A percentile compares a stretch with the other conserved stretches of the same genome.
These are phyloP conservation scores for Synaphobranchus kaupii DNA, from an alignment of 2,797 vertebrate species.

Conservation along the genomic window DNA sequence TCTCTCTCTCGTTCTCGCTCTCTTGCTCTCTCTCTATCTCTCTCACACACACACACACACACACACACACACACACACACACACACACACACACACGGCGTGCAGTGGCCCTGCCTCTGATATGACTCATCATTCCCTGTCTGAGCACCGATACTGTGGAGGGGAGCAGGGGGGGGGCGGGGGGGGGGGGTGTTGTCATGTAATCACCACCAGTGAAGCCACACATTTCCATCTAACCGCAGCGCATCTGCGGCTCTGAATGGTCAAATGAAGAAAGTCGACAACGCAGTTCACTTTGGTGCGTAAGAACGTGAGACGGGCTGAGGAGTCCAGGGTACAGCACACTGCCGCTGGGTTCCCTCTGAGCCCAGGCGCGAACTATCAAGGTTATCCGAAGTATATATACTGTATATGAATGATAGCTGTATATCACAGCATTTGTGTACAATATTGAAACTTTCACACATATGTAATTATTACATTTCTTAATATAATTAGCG, in stretches of 20 bases:
- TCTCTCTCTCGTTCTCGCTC: background rate
- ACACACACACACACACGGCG: background rate
- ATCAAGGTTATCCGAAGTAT: background rate
- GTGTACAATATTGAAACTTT: background rate
- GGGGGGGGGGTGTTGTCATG: background rate
- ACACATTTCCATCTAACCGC: background rate
- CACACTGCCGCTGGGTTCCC: background rate
- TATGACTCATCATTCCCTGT: background rate
- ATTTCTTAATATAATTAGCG: no score
- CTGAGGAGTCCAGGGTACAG: background rate
- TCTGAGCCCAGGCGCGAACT: background rate
- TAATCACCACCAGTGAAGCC: background rate
- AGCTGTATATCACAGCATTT: background rate
- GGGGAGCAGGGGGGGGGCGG: background rate
- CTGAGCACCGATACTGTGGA: background rate
- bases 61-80: no score
- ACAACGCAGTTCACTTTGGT: background rate
- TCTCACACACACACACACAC: no score
- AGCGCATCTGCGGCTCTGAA: background rate
- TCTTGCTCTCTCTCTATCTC: no score
- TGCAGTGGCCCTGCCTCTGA: background rate
- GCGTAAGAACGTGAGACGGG: background rate
- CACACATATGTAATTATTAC: no score
- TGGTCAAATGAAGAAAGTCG: background rate
- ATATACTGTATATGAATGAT: background rate